Base-by-base conservation (phyloP, 1,140 invertebrate species). In the Neuroterus valhalla region DNA sequence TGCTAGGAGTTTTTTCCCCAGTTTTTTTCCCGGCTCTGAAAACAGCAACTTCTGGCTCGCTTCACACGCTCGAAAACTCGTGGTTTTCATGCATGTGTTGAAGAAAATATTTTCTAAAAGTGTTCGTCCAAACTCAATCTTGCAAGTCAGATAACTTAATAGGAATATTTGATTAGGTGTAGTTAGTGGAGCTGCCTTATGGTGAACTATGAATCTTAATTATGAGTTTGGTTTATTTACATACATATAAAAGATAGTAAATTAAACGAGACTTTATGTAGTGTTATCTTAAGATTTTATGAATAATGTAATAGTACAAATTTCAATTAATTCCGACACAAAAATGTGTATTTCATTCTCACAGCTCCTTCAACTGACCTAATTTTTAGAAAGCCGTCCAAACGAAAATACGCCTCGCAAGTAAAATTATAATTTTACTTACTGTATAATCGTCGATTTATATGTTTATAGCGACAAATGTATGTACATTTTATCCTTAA, bases 181-280 rank as follows among this genome's bases (percentile, higher is more conserved):
- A 26, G 55, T 62, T 62, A 15, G 31, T 31, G 15, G 55, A 62
- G 26, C 26, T 62, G 14, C 15, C 26, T 26, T 48, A 52, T 12
- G 11, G 3, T 21, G 50, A 52, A 52, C 3, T 26, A 3, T 26
- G 19, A 1, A 31, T 62, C 12, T 62, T 62, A 26, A 70, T n/a
- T n/a, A n/a, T 26, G 42, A 81, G 76, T 81, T 70, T 68, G 74
- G 75, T 72, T 44, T 78, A 71, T 77, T 55, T 55, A 71, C 55
- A 79, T 42, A 67, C 6, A 42, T n/a, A n/a, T n/a, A n/a, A n/a
- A n/a, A n/a, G n/a, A 38, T 38, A 38, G 6, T 38, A 38, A 8
- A 38, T 38, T 38, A 8, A 38, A 38, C 31, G 31, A 38, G 31
- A 38, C 31, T 38, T 38, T 38, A 38, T 38, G 31, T 38, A 38